Evolutionary conservation across 64 coral and sea anemone genomes (phyloP).

Genomic region (Actinia tenebrosa): DNA sequence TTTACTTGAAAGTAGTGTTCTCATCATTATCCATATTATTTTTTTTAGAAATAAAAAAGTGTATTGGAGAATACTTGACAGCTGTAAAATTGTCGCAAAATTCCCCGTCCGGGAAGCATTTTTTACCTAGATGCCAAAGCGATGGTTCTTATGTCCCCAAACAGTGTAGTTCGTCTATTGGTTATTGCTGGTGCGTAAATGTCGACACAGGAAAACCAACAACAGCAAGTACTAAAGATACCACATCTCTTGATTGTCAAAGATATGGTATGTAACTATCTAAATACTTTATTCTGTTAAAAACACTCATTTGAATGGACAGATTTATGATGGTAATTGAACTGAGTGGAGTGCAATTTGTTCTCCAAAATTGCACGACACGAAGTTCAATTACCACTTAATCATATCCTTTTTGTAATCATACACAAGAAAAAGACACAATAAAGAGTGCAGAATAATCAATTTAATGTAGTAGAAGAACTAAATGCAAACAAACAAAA

Average conservation of each 20-base stretch:
- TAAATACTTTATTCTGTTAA: neutral
- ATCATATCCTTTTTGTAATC: too few relatives aligned
- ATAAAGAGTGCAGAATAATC: too few relatives aligned
- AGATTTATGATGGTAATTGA: too few relatives aligned
- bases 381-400: too few relatives aligned
- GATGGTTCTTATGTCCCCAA: conserved; percentile 70
- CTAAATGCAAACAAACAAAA: too few relatives aligned
- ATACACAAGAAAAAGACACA: too few relatives aligned
- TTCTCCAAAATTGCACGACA: too few relatives aligned
- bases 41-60: conserved; percentile 65
- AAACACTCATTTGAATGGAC: too few relatives aligned
- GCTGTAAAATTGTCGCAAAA: conserved; percentile 36
- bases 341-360: too few relatives aligned
- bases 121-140: conserved; percentile 66
- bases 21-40: neutral
- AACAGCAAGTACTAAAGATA: conserved; percentile 51
- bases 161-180: conserved; percentile 55
- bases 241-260: conserved; percentile 47
- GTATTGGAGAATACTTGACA: conserved; percentile 76
- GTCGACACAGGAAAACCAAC: conserved; percentile 80
- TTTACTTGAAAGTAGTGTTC: too few relatives aligned
- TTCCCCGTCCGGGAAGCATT: conserved; percentile 21
- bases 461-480: too few relatives aligned
- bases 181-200: conserved; percentile 84
- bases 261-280: conserved; percentile 40